Percentiles rank a stretch among this genome's conserved stretches.
phyloP scores from a whole-genome alignment of 2,797 vertebrate genomes.

The Lepus oiostolus region DNA sequence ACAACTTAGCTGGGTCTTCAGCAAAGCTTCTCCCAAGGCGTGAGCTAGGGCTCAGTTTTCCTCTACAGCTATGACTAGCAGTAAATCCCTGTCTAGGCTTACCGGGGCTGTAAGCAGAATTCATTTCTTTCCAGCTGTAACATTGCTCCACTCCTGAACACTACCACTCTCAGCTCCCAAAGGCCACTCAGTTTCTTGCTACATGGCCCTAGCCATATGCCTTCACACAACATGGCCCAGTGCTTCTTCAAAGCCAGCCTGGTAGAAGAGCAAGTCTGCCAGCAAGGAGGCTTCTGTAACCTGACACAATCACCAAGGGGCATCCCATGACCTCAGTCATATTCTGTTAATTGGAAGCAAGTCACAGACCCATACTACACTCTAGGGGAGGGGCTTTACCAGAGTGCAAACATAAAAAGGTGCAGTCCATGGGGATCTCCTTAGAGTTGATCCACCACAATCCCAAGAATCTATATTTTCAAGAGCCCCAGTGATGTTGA shows the following conservation, averaged over 20 bases:
- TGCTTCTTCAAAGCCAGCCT: neutral
- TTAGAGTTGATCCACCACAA: neutral
- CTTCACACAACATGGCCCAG: neutral
- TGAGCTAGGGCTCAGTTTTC: neutral
- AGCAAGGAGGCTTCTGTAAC: neutral
- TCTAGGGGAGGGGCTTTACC: neutral
- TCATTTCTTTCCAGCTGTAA: neutral
- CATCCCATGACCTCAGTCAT: neutral
- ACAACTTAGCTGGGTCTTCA: neutral
- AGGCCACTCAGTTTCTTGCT: neutral
- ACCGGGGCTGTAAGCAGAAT: neutral
- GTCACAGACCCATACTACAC: neutral
- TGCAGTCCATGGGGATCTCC: neutral
- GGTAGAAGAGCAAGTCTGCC: neutral
- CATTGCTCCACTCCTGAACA: neutral
- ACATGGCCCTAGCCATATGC: neutral
- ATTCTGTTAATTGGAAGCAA: neutral
- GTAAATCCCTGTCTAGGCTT: neutral
- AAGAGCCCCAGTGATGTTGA: neutral
- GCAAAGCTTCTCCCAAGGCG: neutral
- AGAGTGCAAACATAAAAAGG: neutral
- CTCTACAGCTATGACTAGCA: neutral
- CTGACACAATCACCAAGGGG: neutral
- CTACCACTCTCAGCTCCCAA: neutral
- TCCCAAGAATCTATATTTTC: neutral